A percentile compares a stretch with the other conserved stretches of the same genome.
Conservation (phyloP, 2,888 invertebrate genomes). For the Lottia gigantea region DNA sequence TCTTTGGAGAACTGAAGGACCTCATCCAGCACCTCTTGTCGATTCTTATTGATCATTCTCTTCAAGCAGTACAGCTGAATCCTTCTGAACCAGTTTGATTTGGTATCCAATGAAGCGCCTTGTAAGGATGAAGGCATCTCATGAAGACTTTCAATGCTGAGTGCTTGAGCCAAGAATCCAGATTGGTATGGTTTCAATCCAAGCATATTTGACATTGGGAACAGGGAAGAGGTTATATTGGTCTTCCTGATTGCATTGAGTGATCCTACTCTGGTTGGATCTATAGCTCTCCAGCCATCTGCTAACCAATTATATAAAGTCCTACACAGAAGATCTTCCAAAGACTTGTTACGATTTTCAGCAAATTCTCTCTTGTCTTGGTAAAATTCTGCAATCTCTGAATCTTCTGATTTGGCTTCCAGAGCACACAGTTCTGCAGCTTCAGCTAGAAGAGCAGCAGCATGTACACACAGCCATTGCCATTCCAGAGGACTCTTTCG, state of each 20-base stretch:
- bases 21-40: not conserved
- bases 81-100: conserved; percentile 50
- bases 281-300: conserved; percentile 52
- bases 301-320: conserved; percentile 56
- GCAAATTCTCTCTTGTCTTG: conserved; percentile 47
- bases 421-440: conserved; percentile 48
- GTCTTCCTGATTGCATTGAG: conserved; percentile 31
- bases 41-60: conserved; percentile 49
- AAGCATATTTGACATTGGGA: conserved; percentile 40
- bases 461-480: conserved; percentile 61
- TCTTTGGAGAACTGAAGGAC: not conserved
- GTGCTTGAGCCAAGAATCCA: conserved; percentile 33
- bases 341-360: conserved; percentile 45
- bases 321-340: conserved; percentile 53
- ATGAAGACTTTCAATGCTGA: conserved; percentile 40
- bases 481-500: conserved; percentile 58
- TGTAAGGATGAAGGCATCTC: conserved; percentile 25
- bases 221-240: conserved; percentile 46
- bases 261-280: conserved; percentile 29
- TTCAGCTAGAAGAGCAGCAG: conserved; percentile 55
- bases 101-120: conserved; percentile 20
- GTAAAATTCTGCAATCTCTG: conserved; percentile 52
- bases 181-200: conserved; percentile 30
- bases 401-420: conserved; percentile 21
- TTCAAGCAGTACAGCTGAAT: conserved; percentile 56